phyloP scores from a whole-genome alignment of 2,113 vertebrate species.

The Nymphicus hollandicus region DNA sequence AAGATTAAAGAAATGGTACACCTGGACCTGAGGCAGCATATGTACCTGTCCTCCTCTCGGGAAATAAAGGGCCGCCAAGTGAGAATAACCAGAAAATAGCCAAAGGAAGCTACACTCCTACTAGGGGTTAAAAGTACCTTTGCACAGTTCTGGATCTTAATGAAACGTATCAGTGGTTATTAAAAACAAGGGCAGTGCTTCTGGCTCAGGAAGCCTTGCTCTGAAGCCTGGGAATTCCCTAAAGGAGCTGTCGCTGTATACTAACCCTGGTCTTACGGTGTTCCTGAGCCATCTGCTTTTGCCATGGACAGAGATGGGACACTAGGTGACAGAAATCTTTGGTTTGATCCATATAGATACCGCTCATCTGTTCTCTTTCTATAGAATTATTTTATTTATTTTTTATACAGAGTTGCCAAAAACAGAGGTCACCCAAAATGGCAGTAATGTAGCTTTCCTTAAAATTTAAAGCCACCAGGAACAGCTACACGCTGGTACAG shows the following conservation, averaged over 20 bases:
- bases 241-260: not conserved
- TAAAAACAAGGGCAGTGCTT: not conserved
- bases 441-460: not conserved
- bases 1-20: slow-evolving; percentile 11
- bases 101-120: not conserved
- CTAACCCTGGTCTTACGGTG: accelerated
- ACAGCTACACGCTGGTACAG: not conserved
- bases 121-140: not conserved
- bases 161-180: not conserved
- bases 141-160: not conserved
- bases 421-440: not conserved
- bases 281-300: not conserved
- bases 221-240: not conserved
- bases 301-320: not conserved
- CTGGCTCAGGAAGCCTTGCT: not conserved
- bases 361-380: accelerated
- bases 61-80: not conserved
- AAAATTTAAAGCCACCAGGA: not conserved
- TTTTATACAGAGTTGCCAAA: not conserved
- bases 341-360: not conserved
- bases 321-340: not conserved
- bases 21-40: not conserved
- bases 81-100: not conserved
- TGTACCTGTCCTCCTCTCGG: not conserved
- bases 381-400: not conserved